Base-by-base conservation (phyloP, 1,140 invertebrate species). In the Cydia fagiglandana region DNA sequence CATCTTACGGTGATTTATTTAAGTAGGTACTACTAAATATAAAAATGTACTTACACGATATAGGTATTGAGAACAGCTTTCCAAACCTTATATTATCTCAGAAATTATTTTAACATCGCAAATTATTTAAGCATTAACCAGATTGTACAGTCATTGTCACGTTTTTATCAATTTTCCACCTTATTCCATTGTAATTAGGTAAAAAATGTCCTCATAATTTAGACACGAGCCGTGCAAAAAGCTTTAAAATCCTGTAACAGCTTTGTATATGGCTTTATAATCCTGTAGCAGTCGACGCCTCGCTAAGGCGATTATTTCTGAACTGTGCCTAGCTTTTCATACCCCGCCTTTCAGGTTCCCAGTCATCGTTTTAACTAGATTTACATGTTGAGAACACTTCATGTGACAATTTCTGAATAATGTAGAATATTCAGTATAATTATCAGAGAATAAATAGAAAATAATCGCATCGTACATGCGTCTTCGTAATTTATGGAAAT, bases 401-500 rank as follows among this genome's bases (percentile, higher is more conserved):
- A 61, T 0, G 17, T 61, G 20, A 76, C 75, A 76, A 77, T 77
- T 80, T 47, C 12, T 47, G 13, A 47, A 47, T 12, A 13, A 47
- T 47, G 41, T 13, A 9, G 41, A 45, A 12, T 12, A 13, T 45
- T 10, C 3, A 20, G 30, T 10, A 61, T 9, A 61, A 53, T 47
- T 47, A n/a, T 13, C 3, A 47, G 6, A 15, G 12, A 47, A 50
- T 45, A 15, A 15, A 0, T 50, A 50, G 2, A 50, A 50, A 50
- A 50, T 50, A 15, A 53, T 47, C 13, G 12, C 12, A 47, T 47
- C 45, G 13, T 47, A 47, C 45, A 12, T 38, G 45, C 13, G 13
- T 47, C 45, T 4, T 47, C 45, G 6, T 45, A 12, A 47, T 15
- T 47, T 13, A 47, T 47, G 10, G 15, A 47, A 47, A 47, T 4